These are phyloP conservation scores for Microvelia longipes DNA, from an alignment of 1,140 invertebrate species.

Conservation along the genomic window DNA sequence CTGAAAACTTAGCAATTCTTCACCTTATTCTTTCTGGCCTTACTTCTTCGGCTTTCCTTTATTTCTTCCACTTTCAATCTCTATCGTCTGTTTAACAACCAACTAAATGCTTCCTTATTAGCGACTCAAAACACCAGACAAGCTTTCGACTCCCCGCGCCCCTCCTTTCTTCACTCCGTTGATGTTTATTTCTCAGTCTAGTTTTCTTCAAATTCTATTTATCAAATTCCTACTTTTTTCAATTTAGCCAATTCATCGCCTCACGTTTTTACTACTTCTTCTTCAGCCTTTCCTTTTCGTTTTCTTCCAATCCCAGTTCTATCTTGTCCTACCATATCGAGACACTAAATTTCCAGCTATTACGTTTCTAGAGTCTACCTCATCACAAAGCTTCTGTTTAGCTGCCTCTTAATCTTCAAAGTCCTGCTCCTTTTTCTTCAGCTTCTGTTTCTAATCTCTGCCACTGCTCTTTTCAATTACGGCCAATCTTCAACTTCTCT, in stretches of 20 bases:
- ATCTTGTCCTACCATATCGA: background rate
- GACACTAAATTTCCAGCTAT: no score
- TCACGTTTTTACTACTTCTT: background rate
- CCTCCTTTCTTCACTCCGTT: conserved; percentile 7
- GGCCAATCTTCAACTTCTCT: no score
- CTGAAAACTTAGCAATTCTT: background rate
- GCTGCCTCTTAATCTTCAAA: background rate
- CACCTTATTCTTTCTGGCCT: no score
- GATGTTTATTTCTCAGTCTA: conserved; percentile 2
- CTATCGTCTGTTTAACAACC: background rate
- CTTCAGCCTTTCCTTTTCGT: background rate
- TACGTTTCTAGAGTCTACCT: background rate
- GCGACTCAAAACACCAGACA: background rate
- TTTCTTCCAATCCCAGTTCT: background rate
- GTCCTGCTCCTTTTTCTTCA: background rate
- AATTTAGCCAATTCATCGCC: conserved; percentile 1
- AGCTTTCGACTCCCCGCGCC: background rate
- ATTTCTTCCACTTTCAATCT: background rate
- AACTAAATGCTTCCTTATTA: background rate
- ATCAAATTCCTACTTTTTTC: no score
- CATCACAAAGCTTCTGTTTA: background rate
- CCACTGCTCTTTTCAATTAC: no score
- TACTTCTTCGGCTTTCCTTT: background rate
- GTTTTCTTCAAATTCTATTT: no score
- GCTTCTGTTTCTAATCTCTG: background rate